A percentile compares a stretch with the other conserved stretches of the same genome.
Evolutionary conservation across 2,888 invertebrate genomes (phyloP).

Genomic region (Nesidiocoris tenuis): DNA sequence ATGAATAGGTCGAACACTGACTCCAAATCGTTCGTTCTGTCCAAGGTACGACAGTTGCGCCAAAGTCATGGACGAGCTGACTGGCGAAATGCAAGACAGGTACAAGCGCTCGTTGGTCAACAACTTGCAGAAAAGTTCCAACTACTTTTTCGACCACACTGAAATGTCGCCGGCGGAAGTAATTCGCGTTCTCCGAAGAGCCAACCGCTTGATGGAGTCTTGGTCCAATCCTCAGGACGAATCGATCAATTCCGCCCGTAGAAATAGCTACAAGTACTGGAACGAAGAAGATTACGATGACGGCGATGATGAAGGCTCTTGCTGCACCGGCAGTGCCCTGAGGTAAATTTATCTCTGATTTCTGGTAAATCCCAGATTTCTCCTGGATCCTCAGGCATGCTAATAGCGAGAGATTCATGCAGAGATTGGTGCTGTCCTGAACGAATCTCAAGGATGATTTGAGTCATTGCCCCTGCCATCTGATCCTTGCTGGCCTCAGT

Average conservation of each 20-base stretch:
- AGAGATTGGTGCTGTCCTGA: too few relatives aligned
- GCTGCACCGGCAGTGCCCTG: neutral
- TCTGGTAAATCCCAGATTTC: neutral
- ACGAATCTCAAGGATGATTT: too few relatives aligned
- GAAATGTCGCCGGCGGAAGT: slow-evolving; percentile 34
- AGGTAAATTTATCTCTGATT: neutral
- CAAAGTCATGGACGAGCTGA: slow-evolving; percentile 12
- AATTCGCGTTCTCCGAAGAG: slow-evolving; percentile 19
- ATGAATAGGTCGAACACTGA: too few relatives aligned
- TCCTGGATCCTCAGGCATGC: too few relatives aligned
- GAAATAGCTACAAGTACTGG: neutral
- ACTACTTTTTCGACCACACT: slow-evolving; percentile 33
- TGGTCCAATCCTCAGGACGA: neutral
- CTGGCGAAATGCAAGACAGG: neutral
- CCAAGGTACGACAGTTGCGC: slow-evolving; percentile 27
- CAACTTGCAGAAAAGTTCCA: slow-evolving; percentile 31
- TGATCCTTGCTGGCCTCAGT: too few relatives aligned
- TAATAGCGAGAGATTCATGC: too few relatives aligned
- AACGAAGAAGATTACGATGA: slow-evolving; percentile 4
- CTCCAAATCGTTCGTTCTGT: too few relatives aligned
- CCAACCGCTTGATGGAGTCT: slow-evolving; percentile 15
- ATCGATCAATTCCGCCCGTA: neutral
- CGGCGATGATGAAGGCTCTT: neutral
- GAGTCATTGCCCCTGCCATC: too few relatives aligned
- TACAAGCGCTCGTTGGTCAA: slow-evolving; percentile 24